Percentiles rank a stretch among this genome's conserved stretches.
Evolutionary conservation across 2,113 vertebrate species (phyloP).

Genomic region (Delphinus delphis): DNA sequence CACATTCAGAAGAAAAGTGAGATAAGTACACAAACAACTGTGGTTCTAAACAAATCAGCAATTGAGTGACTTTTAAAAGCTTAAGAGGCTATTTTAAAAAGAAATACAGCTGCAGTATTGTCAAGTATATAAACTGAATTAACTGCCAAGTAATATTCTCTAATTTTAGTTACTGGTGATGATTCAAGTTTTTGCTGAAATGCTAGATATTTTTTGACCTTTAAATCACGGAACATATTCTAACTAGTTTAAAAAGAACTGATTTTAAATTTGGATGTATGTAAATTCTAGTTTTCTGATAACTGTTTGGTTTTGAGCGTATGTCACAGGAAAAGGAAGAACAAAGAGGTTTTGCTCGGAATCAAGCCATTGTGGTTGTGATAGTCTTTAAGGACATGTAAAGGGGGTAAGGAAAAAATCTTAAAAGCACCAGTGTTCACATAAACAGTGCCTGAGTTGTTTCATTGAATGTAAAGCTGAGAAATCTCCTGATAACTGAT

Average conservation of each 20-base stretch:
- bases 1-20: not conserved
- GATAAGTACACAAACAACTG: not conserved
- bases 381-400: not conserved
- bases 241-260: not conserved
- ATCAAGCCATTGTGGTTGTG: not conserved
- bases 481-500: not conserved
- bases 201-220: not conserved
- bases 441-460: not conserved
- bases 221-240: not conserved
- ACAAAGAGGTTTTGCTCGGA: not conserved
- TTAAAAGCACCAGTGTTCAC: not conserved
- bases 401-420: not conserved
- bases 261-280: not conserved
- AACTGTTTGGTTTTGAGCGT: not conserved
- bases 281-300: constrained; percentile 4
- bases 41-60: not conserved
- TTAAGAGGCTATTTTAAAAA: not conserved
- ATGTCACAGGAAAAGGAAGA: not conserved
- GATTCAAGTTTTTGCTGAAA: constrained; percentile 30
- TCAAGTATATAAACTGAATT: not conserved
- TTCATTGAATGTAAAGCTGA: not conserved
- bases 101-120: not conserved
- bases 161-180: constrained; percentile 39
- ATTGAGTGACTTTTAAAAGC: not conserved
- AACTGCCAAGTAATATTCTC: not conserved